Percentiles rank a stretch among this genome's conserved stretches.
Evolutionary conservation across 2,113 vertebrate genomes (phyloP).

Genomic region (Pandion haliaetus): DNA sequence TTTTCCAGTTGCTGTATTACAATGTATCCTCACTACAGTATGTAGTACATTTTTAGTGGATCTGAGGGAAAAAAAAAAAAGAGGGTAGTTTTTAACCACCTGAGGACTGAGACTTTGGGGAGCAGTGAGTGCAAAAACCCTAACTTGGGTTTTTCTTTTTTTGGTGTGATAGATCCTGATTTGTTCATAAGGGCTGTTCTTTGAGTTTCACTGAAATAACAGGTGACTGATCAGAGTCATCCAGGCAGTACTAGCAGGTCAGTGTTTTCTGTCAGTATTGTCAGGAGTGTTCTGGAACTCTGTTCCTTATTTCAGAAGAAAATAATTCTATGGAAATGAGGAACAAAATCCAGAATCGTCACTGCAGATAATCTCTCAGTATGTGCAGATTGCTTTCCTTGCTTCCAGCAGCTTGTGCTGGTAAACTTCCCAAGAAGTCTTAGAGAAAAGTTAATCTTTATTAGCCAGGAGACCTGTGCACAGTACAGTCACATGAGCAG

Average conservation of each 20-base stretch:
- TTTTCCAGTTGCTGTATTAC: background rate
- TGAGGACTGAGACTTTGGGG: background rate
- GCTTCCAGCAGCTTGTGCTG: background rate
- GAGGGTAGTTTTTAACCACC: background rate
- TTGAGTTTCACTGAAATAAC: background rate
- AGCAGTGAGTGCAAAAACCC: background rate
- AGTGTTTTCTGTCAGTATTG: background rate
- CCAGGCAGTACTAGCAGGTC: background rate
- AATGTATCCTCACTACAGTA: background rate
- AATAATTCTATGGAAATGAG: background rate
- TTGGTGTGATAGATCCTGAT: accelerated
- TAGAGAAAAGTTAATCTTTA: background rate
- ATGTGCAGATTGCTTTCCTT: background rate
- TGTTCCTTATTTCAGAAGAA: background rate
- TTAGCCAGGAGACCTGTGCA: background rate
- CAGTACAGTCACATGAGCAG: background rate
- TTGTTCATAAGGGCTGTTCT: background rate
- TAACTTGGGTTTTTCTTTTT: background rate
- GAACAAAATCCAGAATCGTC: background rate
- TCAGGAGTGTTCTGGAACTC: background rate
- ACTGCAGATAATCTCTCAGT: background rate
- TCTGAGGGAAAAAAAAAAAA: background rate
- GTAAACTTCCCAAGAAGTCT: background rate
- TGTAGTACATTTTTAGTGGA: accelerated
- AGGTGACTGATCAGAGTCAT: background rate